Evolutionary conservation across 2,888 invertebrate species (phyloP).

Genomic region (Drosophila ustulata): DNA sequence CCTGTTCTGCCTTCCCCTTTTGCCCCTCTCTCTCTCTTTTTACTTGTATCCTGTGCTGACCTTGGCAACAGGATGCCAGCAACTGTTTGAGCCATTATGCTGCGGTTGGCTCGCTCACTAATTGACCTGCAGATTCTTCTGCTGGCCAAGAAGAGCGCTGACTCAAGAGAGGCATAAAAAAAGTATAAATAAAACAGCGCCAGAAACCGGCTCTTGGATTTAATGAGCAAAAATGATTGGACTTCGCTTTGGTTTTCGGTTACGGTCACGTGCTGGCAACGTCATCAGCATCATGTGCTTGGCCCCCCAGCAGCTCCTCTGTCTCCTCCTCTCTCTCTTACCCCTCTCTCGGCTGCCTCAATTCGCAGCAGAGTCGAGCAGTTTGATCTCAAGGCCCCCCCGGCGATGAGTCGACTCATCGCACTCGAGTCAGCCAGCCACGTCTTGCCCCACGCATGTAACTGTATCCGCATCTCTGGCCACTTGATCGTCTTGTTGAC

Average conservation of each 20-base stretch:
- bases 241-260: conserved; percentile 7
- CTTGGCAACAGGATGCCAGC: conserved; percentile 62
- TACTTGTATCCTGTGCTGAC: conserved; percentile 62
- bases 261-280: conserved; percentile 63
- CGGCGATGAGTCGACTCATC: conserved; percentile 3
- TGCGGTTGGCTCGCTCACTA: conserved; percentile 16
- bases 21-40: neutral
- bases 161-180: neutral
- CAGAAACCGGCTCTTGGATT: conserved; percentile 63
- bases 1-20: neutral
- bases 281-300: conserved; percentile 13
- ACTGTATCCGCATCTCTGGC: conserved; percentile 51
- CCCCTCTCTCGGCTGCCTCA: conserved; percentile 9
- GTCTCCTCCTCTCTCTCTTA: neutral
- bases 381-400: conserved; percentile 56
- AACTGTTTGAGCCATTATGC: conserved; percentile 36
- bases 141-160: conserved; percentile 7
- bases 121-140: conserved; percentile 42
- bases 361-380: neutral
- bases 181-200: neutral
- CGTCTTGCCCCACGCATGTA: conserved; percentile 56
- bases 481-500: conserved; percentile 7
- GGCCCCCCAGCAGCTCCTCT: neutral
- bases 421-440: conserved; percentile 5
- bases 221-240: conserved; percentile 50